Conservation (phyloP, 2,888 invertebrate genomes). For the Aphidoletes aphidimyza region DNA sequence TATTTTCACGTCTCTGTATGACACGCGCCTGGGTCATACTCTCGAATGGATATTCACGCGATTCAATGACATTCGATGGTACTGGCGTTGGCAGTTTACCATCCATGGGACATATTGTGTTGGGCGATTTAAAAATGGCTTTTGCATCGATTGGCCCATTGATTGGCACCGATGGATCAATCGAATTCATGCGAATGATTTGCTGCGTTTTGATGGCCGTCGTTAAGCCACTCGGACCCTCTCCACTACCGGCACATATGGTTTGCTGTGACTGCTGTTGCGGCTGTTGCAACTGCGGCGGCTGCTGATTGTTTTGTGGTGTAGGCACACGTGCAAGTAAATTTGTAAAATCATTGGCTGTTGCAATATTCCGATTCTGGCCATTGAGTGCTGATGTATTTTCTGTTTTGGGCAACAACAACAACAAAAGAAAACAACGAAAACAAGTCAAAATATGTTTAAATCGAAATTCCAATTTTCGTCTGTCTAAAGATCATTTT, state of each 20-base stretch:
- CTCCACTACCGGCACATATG: constrained; percentile 47
- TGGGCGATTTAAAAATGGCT: constrained; percentile 77
- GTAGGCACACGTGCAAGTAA: constrained; percentile 46
- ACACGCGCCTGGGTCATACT: constrained; percentile 92
- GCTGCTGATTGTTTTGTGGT: constrained; percentile 40
- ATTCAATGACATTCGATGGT: constrained; percentile 70
- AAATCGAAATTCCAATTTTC: constrained; percentile 55
- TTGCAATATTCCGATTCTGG: constrained; percentile 8
- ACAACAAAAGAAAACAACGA: neutral
- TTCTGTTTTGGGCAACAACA: no score
- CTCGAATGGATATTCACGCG: constrained; percentile 83
- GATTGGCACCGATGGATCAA: constrained; percentile 11
- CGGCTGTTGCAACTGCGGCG: no score
- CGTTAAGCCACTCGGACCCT: constrained; percentile 10
- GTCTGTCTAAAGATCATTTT: neutral
- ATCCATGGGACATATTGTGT: constrained; percentile 88
- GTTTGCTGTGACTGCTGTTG: constrained; percentile 41
- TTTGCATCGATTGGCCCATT: constrained; percentile 58
- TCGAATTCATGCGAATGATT: constrained; percentile 54
- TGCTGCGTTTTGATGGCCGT: constrained; percentile 58
- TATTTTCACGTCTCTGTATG: constrained; percentile 79
- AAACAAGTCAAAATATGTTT: neutral
- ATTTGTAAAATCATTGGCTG: constrained; percentile 38
- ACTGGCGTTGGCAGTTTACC: constrained; percentile 71
- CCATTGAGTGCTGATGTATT: constrained; percentile 29